Conservation (phyloP, 2,888 invertebrate species). For the Sceliomorpha sp. region DNA sequence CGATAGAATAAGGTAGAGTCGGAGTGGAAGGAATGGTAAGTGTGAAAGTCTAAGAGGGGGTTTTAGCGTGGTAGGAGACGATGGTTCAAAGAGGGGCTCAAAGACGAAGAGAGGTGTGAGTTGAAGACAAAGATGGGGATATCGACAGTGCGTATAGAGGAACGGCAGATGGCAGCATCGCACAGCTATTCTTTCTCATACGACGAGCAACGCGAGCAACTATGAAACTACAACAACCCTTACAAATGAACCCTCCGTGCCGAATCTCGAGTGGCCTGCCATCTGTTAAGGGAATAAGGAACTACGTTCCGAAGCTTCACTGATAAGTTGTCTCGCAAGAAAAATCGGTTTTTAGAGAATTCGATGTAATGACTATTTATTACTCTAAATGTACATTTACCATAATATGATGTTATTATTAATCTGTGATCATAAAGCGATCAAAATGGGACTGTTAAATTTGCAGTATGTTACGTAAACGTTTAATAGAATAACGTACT, state of each 20-base stretch:
- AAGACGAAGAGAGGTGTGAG: not conserved
- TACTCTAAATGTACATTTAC: no score
- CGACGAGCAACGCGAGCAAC: constrained; percentile 11
- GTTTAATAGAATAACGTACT: no score
- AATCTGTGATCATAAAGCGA: no score
- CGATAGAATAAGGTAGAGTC: constrained; percentile 20
- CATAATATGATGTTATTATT: no score
- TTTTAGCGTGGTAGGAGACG: constrained; percentile 17
- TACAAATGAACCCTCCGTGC: constrained; percentile 2
- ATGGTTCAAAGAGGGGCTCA: not conserved
- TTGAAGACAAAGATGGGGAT: constrained; percentile 11
- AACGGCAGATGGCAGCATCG: constrained; percentile 67
- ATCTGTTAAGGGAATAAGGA: constrained; percentile 33
- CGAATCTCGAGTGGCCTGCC: constrained; percentile 19
- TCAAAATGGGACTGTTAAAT: no score
- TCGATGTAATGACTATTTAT: no score
- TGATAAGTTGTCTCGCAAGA: no score
- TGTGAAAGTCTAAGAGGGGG: constrained; percentile 30
- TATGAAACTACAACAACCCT: constrained; percentile 13
- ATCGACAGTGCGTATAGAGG: not conserved
- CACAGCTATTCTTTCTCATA: constrained; percentile 28
- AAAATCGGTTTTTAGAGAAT: no score
- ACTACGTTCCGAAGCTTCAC: not conserved
- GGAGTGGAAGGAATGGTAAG: constrained; percentile 20
- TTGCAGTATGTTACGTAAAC: no score